Evolutionary conservation across 2,888 invertebrate species (phyloP).

Genomic region (Agrenia bidenticulata): DNA sequence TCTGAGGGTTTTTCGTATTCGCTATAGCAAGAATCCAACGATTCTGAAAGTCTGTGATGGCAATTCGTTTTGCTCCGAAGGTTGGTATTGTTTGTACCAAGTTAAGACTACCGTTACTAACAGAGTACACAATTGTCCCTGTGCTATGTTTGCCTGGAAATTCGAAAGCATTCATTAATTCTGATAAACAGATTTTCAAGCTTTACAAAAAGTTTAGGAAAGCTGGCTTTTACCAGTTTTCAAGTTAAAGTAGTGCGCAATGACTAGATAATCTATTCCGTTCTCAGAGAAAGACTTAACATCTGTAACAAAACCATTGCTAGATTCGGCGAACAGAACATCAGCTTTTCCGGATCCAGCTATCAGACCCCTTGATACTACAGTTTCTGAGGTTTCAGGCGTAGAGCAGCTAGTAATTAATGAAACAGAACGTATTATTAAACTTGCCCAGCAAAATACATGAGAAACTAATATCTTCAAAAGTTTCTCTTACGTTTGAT

Average conservation of each 20-base stretch:
- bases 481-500: constrained; percentile 34
- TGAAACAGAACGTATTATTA: not conserved
- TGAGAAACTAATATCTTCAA: not conserved
- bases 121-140: constrained; percentile 24
- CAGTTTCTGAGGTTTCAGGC: not conserved
- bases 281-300: constrained; percentile 37
- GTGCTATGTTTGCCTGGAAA: constrained; percentile 32
- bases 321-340: not conserved
- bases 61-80: constrained; percentile 30
- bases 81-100: constrained; percentile 39
- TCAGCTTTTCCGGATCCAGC: no score
- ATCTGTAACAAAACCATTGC: constrained; percentile 42
- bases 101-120: constrained; percentile 16
- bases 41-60: constrained; percentile 19
- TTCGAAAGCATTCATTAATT: not conserved
- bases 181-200: not conserved
- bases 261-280: constrained; percentile 37
- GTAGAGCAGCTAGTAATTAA: not conserved
- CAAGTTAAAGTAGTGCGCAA: constrained; percentile 42
- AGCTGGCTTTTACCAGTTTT: constrained; percentile 23
- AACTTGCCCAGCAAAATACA: not conserved
- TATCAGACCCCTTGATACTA: no score
- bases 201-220: constrained; percentile 8
- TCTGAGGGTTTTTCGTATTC: constrained; percentile 28
- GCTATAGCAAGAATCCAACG: constrained; percentile 42